These are phyloP conservation scores for Falco naumanni DNA, from an alignment of 2,797 vertebrate species.

Conservation along the genomic window DNA sequence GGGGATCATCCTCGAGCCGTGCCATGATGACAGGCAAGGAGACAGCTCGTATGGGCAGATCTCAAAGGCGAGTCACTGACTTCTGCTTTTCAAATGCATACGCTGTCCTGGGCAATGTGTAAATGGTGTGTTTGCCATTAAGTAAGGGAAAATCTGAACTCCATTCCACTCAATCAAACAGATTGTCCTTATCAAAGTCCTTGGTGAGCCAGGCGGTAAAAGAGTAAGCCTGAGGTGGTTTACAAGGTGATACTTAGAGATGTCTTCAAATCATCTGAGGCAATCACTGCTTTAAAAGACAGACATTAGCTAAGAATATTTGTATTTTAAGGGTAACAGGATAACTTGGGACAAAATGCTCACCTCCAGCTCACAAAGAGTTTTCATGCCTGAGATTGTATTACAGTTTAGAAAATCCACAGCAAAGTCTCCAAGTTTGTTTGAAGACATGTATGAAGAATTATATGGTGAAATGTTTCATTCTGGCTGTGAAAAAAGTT, in stretches of 20 bases:
- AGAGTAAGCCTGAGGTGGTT: background rate
- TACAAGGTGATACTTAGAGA: background rate
- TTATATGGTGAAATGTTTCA: constrained; percentile 71
- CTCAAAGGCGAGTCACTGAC: background rate
- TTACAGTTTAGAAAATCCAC: constrained; percentile 51
- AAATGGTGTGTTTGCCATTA: background rate
- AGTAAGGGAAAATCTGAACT: background rate
- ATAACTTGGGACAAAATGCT: constrained; percentile 33
- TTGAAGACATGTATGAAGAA: constrained; percentile 70
- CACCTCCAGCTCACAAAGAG: constrained; percentile 52
- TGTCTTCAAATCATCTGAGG: background rate
- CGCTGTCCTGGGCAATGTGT: background rate
- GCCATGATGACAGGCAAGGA: background rate
- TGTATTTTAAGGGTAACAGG: constrained; percentile 49
- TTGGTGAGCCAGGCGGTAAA: background rate
- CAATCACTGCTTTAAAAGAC: constrained; percentile 13
- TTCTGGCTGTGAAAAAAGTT: constrained; percentile 59
- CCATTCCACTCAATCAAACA: background rate
- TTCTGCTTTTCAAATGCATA: background rate
- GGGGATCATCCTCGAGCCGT: accelerated
- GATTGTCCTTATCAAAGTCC: background rate
- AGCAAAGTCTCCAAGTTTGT: constrained; percentile 57
- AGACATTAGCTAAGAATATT: constrained; percentile 43
- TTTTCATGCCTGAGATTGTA: constrained; percentile 53
- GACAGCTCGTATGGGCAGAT: background rate